phyloP scores from a whole-genome alignment of 2,113 vertebrate species.

The Rhadina sibilatrix region DNA sequence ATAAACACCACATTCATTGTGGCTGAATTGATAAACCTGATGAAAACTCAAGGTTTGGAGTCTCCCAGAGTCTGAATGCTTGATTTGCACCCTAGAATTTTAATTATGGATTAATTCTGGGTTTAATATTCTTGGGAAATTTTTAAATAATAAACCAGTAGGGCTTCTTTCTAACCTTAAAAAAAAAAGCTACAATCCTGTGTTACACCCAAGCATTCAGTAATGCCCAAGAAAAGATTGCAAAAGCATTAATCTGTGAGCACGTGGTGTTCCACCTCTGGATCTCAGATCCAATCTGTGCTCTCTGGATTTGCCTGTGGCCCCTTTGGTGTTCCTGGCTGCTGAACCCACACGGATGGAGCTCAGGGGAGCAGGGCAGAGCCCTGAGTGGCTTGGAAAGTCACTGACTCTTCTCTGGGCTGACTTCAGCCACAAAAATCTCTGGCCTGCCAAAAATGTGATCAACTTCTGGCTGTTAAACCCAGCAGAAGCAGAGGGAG shows the following conservation, averaged over 20 bases:
- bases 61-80: background rate
- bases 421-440: background rate
- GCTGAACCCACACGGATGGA: background rate
- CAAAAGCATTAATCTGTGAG: background rate
- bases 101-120: background rate
- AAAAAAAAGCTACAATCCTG: background rate
- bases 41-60: background rate
- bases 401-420: background rate
- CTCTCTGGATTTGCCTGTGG: background rate
- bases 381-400: background rate
- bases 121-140: background rate
- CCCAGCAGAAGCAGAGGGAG: background rate
- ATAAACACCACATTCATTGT: rapidly evolving
- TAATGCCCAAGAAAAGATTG: background rate
- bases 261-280: background rate
- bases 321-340: background rate
- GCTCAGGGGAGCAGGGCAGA: background rate
- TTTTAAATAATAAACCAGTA: background rate
- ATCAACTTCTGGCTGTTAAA: background rate
- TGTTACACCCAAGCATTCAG: background rate
- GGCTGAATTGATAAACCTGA: background rate
- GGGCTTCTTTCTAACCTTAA: background rate
- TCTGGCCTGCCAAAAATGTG: background rate
- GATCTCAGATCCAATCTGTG: background rate
- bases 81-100: background rate